These are phyloP conservation scores for Nipponacmea schrenckii DNA, from an alignment of 2,888 invertebrate genomes.

Conservation along the genomic window DNA sequence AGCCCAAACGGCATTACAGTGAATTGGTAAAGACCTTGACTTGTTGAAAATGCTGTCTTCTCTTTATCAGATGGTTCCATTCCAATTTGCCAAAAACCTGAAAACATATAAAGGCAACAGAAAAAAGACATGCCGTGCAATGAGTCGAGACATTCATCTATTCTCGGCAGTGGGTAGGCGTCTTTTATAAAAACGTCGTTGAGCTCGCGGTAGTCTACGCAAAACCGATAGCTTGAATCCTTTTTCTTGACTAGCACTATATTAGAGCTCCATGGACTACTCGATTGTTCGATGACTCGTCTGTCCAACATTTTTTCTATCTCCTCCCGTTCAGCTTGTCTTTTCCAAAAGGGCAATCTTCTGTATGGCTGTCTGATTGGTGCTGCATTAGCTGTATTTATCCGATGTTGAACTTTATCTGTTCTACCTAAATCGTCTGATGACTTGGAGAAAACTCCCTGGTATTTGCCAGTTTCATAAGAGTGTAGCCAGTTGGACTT, in stretches of 20 bases:
- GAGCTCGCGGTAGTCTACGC: not conserved
- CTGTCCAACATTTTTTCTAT: conserved; percentile 3
- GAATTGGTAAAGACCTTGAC: no score
- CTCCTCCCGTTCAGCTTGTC: not conserved
- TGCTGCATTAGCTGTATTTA: no score
- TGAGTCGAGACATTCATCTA: conserved; percentile 5
- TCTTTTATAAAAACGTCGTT: not conserved
- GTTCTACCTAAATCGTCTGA: no score
- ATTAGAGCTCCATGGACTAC: not conserved
- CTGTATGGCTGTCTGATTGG: not conserved
- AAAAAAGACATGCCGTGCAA: conserved; percentile 9
- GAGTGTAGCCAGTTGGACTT: no score
- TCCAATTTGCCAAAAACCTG: no score
- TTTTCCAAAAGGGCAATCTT: not conserved
- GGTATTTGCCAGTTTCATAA: no score
- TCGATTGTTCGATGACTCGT: not conserved
- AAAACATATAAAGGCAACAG: conserved; percentile 15
- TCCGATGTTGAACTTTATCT: no score
- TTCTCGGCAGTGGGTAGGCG: not conserved
- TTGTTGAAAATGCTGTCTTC: no score
- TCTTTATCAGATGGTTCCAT: no score
- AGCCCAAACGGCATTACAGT: no score
- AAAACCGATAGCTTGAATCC: not conserved
- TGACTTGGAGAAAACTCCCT: no score
- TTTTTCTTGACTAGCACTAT: not conserved